phyloP scores from a whole-genome alignment of 2,888 invertebrate genomes.

The Thumatha senex region DNA sequence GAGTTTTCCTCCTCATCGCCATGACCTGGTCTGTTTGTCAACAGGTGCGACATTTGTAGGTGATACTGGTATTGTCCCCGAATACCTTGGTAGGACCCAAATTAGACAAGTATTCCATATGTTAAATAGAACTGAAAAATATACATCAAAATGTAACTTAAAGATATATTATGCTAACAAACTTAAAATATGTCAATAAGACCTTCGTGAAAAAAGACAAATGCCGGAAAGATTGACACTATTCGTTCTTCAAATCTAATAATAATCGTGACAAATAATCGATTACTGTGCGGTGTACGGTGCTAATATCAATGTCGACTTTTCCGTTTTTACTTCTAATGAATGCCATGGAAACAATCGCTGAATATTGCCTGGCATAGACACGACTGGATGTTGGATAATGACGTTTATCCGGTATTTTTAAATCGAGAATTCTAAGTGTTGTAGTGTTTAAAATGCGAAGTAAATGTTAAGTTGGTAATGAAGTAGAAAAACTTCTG shows the following conservation, averaged over 20 bases:
- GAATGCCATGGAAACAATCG: conserved; percentile 15
- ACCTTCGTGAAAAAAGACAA: conserved; percentile 8
- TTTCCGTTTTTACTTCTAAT: conserved; percentile 23
- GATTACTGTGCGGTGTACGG: conserved; percentile 16
- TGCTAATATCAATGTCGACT: conserved; percentile 23
- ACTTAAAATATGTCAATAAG: background rate
- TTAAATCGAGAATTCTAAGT: conserved; percentile 43
- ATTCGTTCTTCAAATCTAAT: conserved; percentile 3
- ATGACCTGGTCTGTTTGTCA: no score
- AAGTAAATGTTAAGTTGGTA: background rate
- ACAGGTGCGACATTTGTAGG: background rate
- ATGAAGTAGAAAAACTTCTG: background rate
- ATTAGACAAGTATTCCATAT: no score
- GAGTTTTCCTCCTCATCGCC: background rate
- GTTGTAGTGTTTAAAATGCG: background rate
- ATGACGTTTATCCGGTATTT: conserved; percentile 54
- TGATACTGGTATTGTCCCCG: background rate
- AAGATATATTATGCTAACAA: no score
- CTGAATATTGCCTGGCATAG: conserved; percentile 17
- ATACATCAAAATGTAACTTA: fast-evolving
- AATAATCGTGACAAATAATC: conserved; percentile 11
- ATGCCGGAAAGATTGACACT: background rate
- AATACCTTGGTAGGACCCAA: no score
- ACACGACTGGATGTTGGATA: conserved; percentile 46
- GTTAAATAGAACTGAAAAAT: background rate